phyloP scores from a whole-genome alignment of 2,888 invertebrate genomes.

The Nemapogon koenigi region DNA sequence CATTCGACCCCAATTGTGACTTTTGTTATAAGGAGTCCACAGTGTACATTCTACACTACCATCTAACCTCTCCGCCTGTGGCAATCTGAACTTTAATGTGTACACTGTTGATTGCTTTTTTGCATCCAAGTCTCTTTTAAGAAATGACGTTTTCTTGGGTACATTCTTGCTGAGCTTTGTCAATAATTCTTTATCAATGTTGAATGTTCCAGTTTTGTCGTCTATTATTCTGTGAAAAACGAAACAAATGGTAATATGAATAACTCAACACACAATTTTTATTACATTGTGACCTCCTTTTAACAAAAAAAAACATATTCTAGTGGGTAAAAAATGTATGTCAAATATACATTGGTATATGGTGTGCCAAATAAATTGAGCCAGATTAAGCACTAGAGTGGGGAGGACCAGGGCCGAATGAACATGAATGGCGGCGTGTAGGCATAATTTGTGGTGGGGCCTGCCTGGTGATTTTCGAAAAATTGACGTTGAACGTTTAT shows the following conservation, averaged over 20 bases:
- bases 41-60: constrained; percentile 91
- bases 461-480: too few relatives aligned
- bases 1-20: constrained; percentile 85
- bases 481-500: too few relatives aligned
- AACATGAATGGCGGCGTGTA: too few relatives aligned
- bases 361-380: too few relatives aligned
- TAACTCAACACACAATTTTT: too few relatives aligned
- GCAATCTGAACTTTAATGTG: constrained; percentile 83
- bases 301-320: too few relatives aligned
- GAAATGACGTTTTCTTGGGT: constrained; percentile 87
- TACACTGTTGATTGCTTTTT: constrained; percentile 93
- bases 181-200: constrained; percentile 85
- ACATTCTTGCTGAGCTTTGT: constrained; percentile 87
- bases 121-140: constrained; percentile 95
- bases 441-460: too few relatives aligned
- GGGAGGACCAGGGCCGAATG: too few relatives aligned
- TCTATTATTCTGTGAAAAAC: constrained; percentile 77
- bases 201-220: constrained; percentile 86
- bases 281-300: too few relatives aligned
- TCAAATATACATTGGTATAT: too few relatives aligned
- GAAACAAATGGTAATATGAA: not conserved
- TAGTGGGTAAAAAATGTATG: too few relatives aligned
- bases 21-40: constrained; percentile 95
- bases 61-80: constrained; percentile 90
- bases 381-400: too few relatives aligned